These are phyloP conservation scores for Epicampocera succincta DNA, from an alignment of 2,888 invertebrate genomes.

Conservation along the genomic window DNA sequence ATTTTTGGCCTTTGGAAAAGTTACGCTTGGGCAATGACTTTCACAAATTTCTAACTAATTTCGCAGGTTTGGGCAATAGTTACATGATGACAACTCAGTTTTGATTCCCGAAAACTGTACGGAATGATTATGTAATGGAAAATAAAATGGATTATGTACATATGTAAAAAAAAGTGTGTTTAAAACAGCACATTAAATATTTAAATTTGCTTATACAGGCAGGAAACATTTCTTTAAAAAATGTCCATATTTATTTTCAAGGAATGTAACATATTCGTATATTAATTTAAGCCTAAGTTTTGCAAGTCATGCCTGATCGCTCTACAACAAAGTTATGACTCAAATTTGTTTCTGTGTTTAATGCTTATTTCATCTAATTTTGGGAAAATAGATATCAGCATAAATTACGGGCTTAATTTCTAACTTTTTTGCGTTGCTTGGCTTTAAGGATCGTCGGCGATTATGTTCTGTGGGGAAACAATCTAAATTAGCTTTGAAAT, in stretches of 20 bases:
- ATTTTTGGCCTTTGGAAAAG: background rate
- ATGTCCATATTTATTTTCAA: background rate
- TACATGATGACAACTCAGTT: no score
- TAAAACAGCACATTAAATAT: no score
- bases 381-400: no score
- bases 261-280: conserved; percentile 8
- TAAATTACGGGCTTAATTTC: no score
- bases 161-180: no score
- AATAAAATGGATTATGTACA: no score
- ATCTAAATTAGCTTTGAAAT: conserved; percentile 68
- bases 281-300: conserved; percentile 31
- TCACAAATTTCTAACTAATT: conserved; percentile 15
- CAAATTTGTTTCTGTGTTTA: conserved; percentile 12
- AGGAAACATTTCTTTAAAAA: no score
- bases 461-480: conserved; percentile 57
- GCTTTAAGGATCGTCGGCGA: conserved; percentile 41
- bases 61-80: background rate
- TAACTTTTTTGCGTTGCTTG: conserved; percentile 18
- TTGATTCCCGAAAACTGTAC: no score
- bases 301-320: conserved; percentile 57
- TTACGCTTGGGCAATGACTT: conserved; percentile 43
- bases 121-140: no score
- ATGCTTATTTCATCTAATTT: conserved; percentile 21
- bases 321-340: conserved; percentile 51
- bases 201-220: no score